Base-by-base conservation (phyloP, 2,888 invertebrate genomes). In the Lysandra bellargus region DNA sequence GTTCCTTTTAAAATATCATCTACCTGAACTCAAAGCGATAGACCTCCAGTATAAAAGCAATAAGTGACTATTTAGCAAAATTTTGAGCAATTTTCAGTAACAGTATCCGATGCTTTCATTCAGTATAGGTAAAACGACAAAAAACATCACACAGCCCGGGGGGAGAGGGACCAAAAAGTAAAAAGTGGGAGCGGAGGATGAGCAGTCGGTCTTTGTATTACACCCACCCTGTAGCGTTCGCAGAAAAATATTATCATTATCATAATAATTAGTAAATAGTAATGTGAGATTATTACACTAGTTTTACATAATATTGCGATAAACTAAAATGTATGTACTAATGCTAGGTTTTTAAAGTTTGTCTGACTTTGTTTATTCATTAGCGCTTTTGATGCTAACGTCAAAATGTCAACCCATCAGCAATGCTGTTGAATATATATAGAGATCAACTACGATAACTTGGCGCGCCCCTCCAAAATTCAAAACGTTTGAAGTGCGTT, bases 151-250 rank as follows among this genome's bases (percentile, higher is more conserved):
- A 83, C 81, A 85, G 83, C 83, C 82, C 84, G 83, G 82, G 82
- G 83, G 84, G 83, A 78, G 81, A 84, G 84, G 85, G 84, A 82
- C 86, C 88, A 87, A 90, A 92, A 92, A 91, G 89, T 89, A 91
- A 92, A 92, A 92, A 91, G 88, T 88, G 86, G 88, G 86, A 86
- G 75, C 61, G 79, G 79, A 79, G 90, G 89, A 91, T 91, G 92
- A 92, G 92, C 92, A 92, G 90, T 85, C 87, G 86, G 83, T 85
- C 87, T 92, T 93, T 93, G 91, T 92, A 85, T 87, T 85, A 86
- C 86, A 87, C 90, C 90, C 75, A 60, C 90, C 84, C 84, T 37
- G 88, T 85, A 89, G 79, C 80, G 88, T 81, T 78, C 44, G 86
- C 85, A 87, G 37, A 82, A 81, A 73, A 79, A 80, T n/a, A 74